Conservation (phyloP, 2,113 vertebrate species). For the Galemys pyrenaicus region DNA sequence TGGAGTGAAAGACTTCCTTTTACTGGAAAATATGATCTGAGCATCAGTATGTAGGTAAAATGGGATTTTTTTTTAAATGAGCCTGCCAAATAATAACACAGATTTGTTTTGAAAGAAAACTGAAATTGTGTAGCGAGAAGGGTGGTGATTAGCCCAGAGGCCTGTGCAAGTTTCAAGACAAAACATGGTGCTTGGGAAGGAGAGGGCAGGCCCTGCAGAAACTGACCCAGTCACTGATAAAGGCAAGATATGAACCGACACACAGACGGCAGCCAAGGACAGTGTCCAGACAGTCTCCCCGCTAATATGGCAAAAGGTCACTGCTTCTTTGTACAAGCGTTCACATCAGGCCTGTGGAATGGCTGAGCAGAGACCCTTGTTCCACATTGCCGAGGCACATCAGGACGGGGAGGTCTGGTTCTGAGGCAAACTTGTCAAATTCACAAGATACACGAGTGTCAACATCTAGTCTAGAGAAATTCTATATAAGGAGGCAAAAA, state of each 20-base stretch:
- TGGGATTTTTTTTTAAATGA: too few species aligned
- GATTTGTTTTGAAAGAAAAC: neutral
- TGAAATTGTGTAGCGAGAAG: neutral
- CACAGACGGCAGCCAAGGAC: neutral
- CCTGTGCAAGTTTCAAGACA: neutral
- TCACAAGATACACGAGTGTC: neutral
- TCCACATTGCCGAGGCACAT: too few species aligned
- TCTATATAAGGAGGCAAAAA: neutral
- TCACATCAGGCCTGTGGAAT: neutral
- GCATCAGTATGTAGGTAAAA: neutral
- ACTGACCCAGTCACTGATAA: neutral
- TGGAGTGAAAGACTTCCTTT: neutral
- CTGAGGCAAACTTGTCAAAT: neutral
- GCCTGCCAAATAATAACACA: neutral
- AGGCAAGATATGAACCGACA: neutral
- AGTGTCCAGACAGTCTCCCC: neutral
- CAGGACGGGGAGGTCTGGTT: too few species aligned
- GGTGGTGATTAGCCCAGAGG: neutral
- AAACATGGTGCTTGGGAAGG: neutral
- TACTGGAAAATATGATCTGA: constrained; percentile 16
- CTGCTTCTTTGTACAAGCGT: neutral
- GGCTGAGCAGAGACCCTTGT: neutral
- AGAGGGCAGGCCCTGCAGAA: neutral
- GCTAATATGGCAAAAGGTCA: neutral
- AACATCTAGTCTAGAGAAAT: neutral